phyloP scores from a whole-genome alignment of 2,113 vertebrate species.

The Pachycephala philippinensis region DNA sequence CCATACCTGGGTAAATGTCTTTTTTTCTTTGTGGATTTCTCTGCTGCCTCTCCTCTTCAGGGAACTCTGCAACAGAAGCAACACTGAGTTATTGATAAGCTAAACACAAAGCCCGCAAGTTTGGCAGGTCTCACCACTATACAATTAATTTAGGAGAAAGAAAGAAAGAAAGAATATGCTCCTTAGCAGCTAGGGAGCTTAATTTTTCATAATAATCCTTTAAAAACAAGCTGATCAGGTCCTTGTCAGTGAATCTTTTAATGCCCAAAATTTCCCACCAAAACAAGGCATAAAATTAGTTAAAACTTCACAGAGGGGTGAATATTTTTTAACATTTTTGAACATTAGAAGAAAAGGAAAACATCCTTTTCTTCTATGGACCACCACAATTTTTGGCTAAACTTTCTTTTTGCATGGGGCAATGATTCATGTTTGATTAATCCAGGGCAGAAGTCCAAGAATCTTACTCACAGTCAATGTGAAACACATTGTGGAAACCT shows the following conservation, averaged over 20 bases:
- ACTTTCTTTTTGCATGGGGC: neutral
- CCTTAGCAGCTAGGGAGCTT: neutral
- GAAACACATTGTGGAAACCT: slow-evolving; percentile 15
- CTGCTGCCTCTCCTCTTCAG: slow-evolving; percentile 91
- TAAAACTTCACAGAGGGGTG: neutral
- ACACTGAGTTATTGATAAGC: neutral
- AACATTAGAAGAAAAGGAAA: too few species aligned
- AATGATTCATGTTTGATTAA: slow-evolving; percentile 38
- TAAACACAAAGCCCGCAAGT: neutral
- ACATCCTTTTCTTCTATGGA: neutral
- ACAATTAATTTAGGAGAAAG: neutral
- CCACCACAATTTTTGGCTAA: neutral
- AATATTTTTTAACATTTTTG: too few species aligned
- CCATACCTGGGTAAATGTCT: slow-evolving; percentile 84
- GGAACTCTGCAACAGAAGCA: slow-evolving; percentile 80
- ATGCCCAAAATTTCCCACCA: neutral
- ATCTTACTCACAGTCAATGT: neutral
- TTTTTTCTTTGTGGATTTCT: slow-evolving; percentile 94
- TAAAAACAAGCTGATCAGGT: neutral
- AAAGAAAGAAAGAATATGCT: neutral
- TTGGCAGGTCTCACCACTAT: neutral
- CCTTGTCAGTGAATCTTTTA: neutral
- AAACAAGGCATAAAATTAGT: neutral
- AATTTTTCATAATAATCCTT: neutral
- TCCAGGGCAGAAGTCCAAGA: slow-evolving; percentile 7